Percentiles rank a stretch among this genome's conserved stretches.
Conservation (phyloP, 1,140 invertebrate species). For the Nylanderia fulva region DNA sequence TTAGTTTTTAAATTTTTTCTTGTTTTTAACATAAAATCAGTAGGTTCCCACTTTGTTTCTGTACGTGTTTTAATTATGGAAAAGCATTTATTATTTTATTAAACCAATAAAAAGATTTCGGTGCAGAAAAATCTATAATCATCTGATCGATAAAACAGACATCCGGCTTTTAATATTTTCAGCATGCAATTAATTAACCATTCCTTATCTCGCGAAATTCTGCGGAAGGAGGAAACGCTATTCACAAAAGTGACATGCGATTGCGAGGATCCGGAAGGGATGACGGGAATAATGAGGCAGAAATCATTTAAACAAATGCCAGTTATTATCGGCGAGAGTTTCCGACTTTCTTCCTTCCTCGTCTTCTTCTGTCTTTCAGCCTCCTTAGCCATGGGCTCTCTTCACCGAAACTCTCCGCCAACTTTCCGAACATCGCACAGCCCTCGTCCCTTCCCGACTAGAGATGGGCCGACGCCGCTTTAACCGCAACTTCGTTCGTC, state of each 20-base stretch:
- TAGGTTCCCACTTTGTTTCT: too few species aligned
- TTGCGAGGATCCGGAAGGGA: slow-evolving; percentile 17
- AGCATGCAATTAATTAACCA: slow-evolving; percentile 21
- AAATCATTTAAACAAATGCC: slow-evolving; percentile 75
- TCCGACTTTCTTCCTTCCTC: slow-evolving; percentile 53
- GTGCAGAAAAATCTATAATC: too few species aligned
- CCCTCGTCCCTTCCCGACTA: background rate
- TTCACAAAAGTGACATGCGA: background rate
- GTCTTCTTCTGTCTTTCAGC: slow-evolving; percentile 39
- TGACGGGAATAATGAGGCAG: slow-evolving; percentile 64
- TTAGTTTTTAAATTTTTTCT: too few species aligned
- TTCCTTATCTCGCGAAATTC: background rate
- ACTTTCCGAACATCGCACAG: slow-evolving; percentile 54
- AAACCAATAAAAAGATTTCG: too few species aligned
- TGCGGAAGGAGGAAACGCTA: background rate
- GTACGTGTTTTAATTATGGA: too few species aligned
- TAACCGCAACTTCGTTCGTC: slow-evolving; percentile 71
- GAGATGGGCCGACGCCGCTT: slow-evolving; percentile 2
- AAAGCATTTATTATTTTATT: too few species aligned
- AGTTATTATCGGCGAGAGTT: slow-evolving; percentile 65
- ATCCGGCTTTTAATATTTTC: too few species aligned
- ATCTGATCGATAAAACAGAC: too few species aligned
- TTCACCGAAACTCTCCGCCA: slow-evolving; percentile 48
- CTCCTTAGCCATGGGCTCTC: slow-evolving; percentile 38
- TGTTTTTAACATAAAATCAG: too few species aligned